Conservation (phyloP, 2,113 vertebrate genomes). For the Hemiprocne comata region DNA sequence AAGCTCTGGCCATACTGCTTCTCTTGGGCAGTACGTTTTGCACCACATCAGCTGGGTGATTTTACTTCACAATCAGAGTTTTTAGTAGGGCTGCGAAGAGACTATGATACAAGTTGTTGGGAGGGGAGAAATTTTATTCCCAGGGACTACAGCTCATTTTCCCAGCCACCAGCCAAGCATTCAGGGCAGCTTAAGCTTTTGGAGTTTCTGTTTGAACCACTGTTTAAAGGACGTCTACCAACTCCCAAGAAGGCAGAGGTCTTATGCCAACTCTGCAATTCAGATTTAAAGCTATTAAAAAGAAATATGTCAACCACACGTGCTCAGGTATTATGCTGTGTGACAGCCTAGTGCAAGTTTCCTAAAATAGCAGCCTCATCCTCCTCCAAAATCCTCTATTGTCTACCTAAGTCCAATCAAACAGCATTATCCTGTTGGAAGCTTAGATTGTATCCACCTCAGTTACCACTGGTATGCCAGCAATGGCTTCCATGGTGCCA, state of each 20-base stretch:
- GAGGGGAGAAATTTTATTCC: neutral
- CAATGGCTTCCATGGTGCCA: neutral
- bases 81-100: neutral
- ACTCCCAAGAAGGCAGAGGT: neutral
- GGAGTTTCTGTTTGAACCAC: neutral
- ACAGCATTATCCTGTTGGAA: conserved; percentile 40
- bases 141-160: neutral
- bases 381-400: conserved; percentile 37
- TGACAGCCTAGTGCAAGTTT: neutral
- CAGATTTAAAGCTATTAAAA: conserved; percentile 1
- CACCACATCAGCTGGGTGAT: accelerated
- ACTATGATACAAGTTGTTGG: neutral
- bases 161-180: neutral
- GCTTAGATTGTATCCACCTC: neutral
- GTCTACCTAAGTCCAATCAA: conserved; percentile 42
- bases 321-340: neutral
- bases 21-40: neutral
- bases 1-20: neutral
- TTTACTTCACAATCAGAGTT: neutral
- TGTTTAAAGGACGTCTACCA: neutral
- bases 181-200: neutral
- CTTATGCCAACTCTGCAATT: neutral
- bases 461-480: neutral
- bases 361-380: conserved; percentile 28
- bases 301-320: neutral